phyloP scores from a whole-genome alignment of 2,797 vertebrate species.

The Lerista edwardsae region DNA sequence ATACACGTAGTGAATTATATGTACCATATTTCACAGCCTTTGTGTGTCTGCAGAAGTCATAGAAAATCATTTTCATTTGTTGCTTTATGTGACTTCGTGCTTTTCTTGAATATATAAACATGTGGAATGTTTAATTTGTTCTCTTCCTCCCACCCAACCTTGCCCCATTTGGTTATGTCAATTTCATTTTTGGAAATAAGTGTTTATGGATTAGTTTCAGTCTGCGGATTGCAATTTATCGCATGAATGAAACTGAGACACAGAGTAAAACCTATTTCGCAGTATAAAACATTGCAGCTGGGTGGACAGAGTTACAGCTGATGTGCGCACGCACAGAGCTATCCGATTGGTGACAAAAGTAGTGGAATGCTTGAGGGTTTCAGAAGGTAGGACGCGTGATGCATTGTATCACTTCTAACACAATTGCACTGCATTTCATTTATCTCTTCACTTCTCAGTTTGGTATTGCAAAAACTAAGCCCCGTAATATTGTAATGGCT shows the following conservation, averaged over 20 bases:
- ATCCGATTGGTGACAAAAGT: slow-evolving; percentile 37
- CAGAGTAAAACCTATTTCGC: slow-evolving; percentile 54
- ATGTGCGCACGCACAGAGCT: slow-evolving; percentile 12
- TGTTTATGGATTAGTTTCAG: slow-evolving; percentile 59
- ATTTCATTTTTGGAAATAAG: slow-evolving; percentile 58
- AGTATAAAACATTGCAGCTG: slow-evolving; percentile 51
- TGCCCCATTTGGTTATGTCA: slow-evolving; percentile 31
- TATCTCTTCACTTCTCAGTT: slow-evolving; percentile 21
- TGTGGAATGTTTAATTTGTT: slow-evolving; percentile 3
- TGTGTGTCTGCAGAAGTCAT: not conserved
- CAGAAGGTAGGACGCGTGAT: slow-evolving; percentile 25
- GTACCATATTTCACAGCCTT: not conserved
- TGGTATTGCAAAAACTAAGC: slow-evolving; percentile 2
- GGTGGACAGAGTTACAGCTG: slow-evolving; percentile 50
- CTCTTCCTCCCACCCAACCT: slow-evolving; percentile 24
- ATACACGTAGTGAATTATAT: not conserved
- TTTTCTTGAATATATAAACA: not conserved
- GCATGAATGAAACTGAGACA: slow-evolving; percentile 59
- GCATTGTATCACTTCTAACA: not conserved
- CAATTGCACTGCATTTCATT: slow-evolving; percentile 26
- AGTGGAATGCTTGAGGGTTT: slow-evolving; percentile 40
- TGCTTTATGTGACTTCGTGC: not conserved
- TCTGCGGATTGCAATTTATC: slow-evolving; percentile 57
- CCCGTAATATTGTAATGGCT: slow-evolving; percentile 18
- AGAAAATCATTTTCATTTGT: not conserved